These are phyloP conservation scores for Rhadina sibilatrix DNA, from an alignment of 2,113 vertebrate species.

Conservation along the genomic window DNA sequence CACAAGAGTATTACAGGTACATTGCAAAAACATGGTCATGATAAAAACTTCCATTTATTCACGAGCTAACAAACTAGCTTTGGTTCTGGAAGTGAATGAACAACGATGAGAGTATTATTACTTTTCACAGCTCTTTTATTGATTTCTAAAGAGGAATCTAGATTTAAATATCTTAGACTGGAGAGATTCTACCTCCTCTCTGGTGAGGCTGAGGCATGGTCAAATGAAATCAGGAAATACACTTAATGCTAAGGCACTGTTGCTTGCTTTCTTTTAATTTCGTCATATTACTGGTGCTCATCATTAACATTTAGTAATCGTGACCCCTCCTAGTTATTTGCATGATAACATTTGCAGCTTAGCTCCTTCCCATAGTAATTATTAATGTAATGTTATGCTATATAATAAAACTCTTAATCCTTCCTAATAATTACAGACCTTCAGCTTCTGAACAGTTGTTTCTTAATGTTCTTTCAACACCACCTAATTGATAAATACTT, in stretches of 20 bases:
- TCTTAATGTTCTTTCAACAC: constrained; percentile 16
- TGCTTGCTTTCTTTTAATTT: not conserved
- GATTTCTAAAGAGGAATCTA: not conserved
- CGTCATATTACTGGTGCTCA: not conserved
- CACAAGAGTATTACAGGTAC: not conserved
- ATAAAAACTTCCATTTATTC: not conserved
- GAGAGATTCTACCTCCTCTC: not conserved
- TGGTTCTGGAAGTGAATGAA: not conserved
- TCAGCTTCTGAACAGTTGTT: not conserved
- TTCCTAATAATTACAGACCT: constrained; percentile 31
- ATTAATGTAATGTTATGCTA: not conserved
- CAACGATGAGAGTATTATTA: not conserved
- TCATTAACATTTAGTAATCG: not conserved
- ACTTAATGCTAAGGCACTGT: not conserved
- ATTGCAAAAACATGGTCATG: rapidly evolving
- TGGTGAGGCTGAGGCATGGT: not conserved
- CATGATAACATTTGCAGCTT: not conserved
- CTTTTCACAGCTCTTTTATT: not conserved
- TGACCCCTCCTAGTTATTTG: not conserved
- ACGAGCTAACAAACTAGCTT: not conserved
- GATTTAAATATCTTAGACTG: not conserved
- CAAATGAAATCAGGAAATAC: not conserved
- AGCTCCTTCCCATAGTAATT: not conserved
- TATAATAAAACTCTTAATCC: not conserved
- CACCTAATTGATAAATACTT: constrained; percentile 4